Base-by-base conservation (phyloP, 2,113 vertebrate genomes). In the Bujurquina vittata region DNA sequence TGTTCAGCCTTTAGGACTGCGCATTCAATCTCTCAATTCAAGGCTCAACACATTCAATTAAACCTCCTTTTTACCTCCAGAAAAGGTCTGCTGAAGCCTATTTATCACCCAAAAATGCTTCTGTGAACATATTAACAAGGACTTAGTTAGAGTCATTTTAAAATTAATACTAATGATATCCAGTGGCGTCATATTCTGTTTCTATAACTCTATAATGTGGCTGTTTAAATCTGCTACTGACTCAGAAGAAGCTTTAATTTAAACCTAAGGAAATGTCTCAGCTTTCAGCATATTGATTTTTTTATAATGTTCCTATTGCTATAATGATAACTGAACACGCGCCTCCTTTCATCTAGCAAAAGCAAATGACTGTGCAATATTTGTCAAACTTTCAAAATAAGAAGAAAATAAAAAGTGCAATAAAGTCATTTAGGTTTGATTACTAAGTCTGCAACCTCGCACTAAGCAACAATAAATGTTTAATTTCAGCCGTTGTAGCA, bases 71-170 rank as follows among this genome's bases (percentile, higher is more conserved):
- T 62, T 22, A 84, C 57, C 56, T 12, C 57, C 49, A 77, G 55
- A 29, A 37, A n/a, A 77, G 57, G 49, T 77, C 77, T 81, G 56
- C 3, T 73, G 82, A 61, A 79, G 69, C 83, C 82, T 76, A 87
- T 88, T 86, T 63, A 81, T 89, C 88, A 86, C 11, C 72, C 22
- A 22, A 75, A 81, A 78, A n/a, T 80, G 84, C 74, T 72, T 87
- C 56, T 35, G 20, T 82, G 73, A 86, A 78, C 46, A 54, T 40
- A 74, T 43, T 31, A 65, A 56, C 55, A 58, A 59, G 55, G 33
- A 77, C 33, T 46, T 37, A 79, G 40, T 33, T 46, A 62, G n/a
- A 81, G 33, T 37, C 79, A 56, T 33, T 40, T 26, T 67, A 43
- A 61, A 60, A 60, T 31, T 46, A 54, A 72, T 72, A 60, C 67